A percentile compares a stretch with the other conserved stretches of the same genome.
Conservation (phyloP, 2,113 vertebrate genomes). For the Trogon melanurus region DNA sequence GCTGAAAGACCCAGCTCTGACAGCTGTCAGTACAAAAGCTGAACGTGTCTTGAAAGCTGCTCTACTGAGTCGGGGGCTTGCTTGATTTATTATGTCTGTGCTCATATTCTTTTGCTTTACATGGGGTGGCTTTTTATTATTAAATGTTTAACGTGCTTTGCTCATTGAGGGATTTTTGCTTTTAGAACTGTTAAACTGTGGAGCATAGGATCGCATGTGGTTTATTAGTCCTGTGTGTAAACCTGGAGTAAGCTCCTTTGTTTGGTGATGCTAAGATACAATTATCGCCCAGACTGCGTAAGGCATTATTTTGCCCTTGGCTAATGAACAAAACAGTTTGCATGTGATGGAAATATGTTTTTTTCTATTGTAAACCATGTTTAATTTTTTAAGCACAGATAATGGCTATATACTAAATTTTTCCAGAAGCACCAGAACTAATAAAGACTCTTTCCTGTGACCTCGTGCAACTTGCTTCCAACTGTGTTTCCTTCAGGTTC, state of each 20-base stretch:
- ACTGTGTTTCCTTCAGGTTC: background rate
- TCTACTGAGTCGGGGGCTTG: background rate
- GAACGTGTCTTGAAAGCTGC: background rate
- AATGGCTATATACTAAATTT: background rate
- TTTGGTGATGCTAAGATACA: background rate
- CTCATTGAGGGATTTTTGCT: background rate
- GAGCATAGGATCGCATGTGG: background rate
- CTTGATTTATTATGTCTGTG: background rate
- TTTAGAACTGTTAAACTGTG: background rate
- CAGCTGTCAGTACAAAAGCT: background rate
- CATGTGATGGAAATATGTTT: constrained; percentile 25
- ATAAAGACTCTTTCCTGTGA: background rate
- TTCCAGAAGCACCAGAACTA: background rate
- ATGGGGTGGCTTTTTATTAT: background rate
- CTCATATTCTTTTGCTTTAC: background rate
- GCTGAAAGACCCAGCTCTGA: background rate
- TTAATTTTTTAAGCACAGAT: constrained; percentile 33
- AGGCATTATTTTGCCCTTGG: background rate
- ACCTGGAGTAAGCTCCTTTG: background rate
- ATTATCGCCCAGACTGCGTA: background rate
- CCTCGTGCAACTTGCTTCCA: background rate
- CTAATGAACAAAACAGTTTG: background rate
- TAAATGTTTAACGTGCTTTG: background rate
- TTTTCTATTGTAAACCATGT: background rate
- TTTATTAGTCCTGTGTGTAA: background rate